Percentiles rank a stretch among this genome's conserved stretches.
These are phyloP conservation scores for Brachionus rotundiformis DNA, from an alignment of 1,140 invertebrate genomes.

Conservation along the genomic window DNA sequence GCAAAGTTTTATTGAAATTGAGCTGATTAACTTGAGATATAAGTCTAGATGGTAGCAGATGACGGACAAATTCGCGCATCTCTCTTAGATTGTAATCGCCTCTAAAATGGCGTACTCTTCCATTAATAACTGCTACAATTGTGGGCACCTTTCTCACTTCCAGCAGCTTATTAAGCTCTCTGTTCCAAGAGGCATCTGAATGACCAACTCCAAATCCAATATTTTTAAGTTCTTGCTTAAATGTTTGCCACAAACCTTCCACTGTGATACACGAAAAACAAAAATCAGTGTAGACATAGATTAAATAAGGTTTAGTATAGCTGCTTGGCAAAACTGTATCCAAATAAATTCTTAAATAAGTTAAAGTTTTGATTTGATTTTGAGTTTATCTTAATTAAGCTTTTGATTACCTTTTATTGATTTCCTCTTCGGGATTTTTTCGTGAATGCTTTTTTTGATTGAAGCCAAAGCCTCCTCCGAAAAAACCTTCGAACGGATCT, in stretches of 20 bases:
- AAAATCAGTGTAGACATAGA: constrained; percentile 88
- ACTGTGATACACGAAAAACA: constrained; percentile 84
- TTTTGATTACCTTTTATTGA: constrained; percentile 74
- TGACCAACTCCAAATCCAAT: constrained; percentile 70
- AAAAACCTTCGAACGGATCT: constrained; percentile 61
- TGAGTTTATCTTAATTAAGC: neutral
- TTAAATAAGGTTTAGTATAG: constrained; percentile 74
- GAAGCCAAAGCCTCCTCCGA: constrained; percentile 60
- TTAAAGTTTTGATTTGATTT: too few relatives aligned
- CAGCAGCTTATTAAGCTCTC: constrained; percentile 73
- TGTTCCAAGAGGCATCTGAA: constrained; percentile 80
- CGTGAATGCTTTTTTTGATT: constrained; percentile 66
- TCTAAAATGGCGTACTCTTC: constrained; percentile 71
- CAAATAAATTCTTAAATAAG: constrained; percentile 69
- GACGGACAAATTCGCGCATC: constrained; percentile 59
- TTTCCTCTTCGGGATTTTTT: constrained; percentile 75
- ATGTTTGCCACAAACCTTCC: constrained; percentile 76
- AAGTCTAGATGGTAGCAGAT: constrained; percentile 57
- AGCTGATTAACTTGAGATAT: constrained; percentile 53
- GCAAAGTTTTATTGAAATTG: constrained; percentile 28
- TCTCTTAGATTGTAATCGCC: constrained; percentile 55
- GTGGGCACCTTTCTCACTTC: constrained; percentile 78
- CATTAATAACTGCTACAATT: constrained; percentile 78
- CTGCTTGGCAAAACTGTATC: constrained; percentile 81
- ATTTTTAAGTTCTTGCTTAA: constrained; percentile 80